Evolutionary conservation across 2,113 vertebrate species (phyloP), one percentile per base, ranked within the genome.

Genomic region (Oenanthe melanoleuca): DNA sequence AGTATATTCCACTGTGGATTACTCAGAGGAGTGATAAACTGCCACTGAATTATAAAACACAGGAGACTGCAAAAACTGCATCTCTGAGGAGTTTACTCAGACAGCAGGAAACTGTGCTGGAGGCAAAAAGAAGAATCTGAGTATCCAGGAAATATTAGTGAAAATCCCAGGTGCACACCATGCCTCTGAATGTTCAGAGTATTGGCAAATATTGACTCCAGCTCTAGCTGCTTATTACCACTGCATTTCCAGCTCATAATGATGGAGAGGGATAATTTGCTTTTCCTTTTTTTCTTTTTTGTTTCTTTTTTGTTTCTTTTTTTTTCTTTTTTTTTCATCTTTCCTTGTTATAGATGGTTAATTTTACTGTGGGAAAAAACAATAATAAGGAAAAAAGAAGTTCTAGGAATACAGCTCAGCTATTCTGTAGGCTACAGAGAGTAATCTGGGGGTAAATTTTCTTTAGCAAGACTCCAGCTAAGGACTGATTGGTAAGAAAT

Each of bases 181-280:
- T 93, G 86, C 70, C 88, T 90, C 86, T 79, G 80, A 52, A 61
- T 86, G 91, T 97, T 97, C 92, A 80, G 91, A 71, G 33, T 82
- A 89, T 74, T 88, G 94, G 95, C 89, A 97, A 97, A 97, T 95
- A 95, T 81, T 95, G 93, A 90, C 90, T 64, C n/a, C 91, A 12
- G 69, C 88, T 89, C 85, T 71, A 95, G 71, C 86, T 74, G 60
- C 93, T 93, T 74, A 85, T 93, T 82, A 70, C 31, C 28, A 73
- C 69, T 96, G 81, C 64, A 92, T 94, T 95, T 93, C 92, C 83
- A 96, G 74, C 78, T 88, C 79, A 93, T 95, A 69, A 96, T 87
- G 86, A 89, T 93, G 71, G 60, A 95, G 60, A n/a, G 53, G 67
- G 73, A 94, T 94, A 93, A 90, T 95, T 97, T 91, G 66, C 61